phyloP scores from a whole-genome alignment of 2,888 invertebrate genomes.

The Plusia festucae region DNA sequence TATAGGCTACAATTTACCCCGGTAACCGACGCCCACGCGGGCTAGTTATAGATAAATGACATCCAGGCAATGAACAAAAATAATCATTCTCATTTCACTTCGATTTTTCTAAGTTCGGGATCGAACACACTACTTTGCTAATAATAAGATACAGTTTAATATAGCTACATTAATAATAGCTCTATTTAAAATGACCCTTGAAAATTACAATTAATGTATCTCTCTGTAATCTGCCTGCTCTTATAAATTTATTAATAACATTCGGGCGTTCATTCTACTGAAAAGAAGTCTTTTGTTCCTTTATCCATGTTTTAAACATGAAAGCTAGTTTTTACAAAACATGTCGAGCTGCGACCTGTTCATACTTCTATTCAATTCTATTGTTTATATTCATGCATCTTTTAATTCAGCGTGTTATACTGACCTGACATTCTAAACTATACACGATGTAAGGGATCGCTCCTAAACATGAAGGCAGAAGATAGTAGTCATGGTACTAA shows the following conservation, averaged over 20 bases:
- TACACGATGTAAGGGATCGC: too few species aligned
- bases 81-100: too few species aligned
- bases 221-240: neutral
- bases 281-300: neutral
- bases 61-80: too few species aligned
- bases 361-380: neutral
- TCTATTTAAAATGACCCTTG: neutral
- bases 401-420: neutral
- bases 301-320: neutral
- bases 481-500: too few species aligned
- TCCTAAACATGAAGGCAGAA: too few species aligned
- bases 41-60: too few species aligned
- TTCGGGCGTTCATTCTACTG: neutral
- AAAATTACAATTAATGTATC: neutral
- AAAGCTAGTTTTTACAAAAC: neutral
- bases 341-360: neutral
- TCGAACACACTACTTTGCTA: too few species aligned
- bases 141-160: too few species aligned
- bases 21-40: too few species aligned
- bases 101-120: too few species aligned
- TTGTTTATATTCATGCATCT: slow-evolving; percentile 8
- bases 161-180: neutral
- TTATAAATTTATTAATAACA: neutral
- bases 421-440: neutral
- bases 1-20: too few species aligned